Evolutionary conservation across 2,888 invertebrate genomes (phyloP), one percentile per base, ranked within the genome.

Genomic region (Thecocarcelia acutangulata): DNA sequence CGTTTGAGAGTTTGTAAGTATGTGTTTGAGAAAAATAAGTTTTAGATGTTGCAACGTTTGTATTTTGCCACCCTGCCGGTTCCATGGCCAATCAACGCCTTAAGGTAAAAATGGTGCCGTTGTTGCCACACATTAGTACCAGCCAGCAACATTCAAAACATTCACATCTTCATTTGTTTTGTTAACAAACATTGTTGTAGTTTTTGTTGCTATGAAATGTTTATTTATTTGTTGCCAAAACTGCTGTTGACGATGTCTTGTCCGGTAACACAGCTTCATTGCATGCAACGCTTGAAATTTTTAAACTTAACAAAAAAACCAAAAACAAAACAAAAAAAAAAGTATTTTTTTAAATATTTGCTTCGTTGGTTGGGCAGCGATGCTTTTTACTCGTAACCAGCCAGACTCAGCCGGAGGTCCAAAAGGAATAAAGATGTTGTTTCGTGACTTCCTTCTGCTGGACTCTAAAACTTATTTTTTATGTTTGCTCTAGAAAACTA

Each of bases 371-470:
- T 13, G 13, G 58, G 46, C 59, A 42, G 56, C 46, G 64, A 73
- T 52, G 15, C 21, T 63, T 46, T n/a, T 0, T 9, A 13, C 5
- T 11, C 17, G 56, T n/a, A 44, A 21, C 42, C 28, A 72, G 64
- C 72, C 40, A 68, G 28, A 61, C 85, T 83, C 85, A 83, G 85
- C 85, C 85, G 86, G 86, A 86, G 87, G 86, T 85, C 86, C 84
- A 19, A 76, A 77, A 83, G 85, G 87, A 88, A 90, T 90, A 87
- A 89, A 90, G 89, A 90, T 86, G 89, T 79, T 89, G 59, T 89
- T 89, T 90, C 90, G 90, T 90, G 90, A 90, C 89, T 88, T 83
- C 76, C 88, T 88, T 83, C 74, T 81, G 80, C 84, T 79, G 79
- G 79, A 73, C 46, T 72, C 78, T 48, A 72, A 37, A 66, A 44